Evolutionary conservation across 2,113 vertebrate species (phyloP), one percentile per base, ranked within the genome.

Genomic region (Cariama cristata): DNA sequence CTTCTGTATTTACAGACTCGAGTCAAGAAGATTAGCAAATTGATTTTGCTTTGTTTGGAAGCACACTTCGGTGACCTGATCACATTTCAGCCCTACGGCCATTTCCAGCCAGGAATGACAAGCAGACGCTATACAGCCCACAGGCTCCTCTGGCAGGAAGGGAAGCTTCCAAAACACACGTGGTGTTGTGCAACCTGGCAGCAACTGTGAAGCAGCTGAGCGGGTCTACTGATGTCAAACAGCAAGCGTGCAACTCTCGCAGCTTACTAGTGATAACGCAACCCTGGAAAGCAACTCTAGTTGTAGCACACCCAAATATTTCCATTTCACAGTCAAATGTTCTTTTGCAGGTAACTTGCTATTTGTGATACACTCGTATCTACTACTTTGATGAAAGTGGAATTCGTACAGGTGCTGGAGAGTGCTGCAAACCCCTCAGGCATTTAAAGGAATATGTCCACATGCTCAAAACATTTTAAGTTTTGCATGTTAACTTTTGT

Each of bases 71-170:
- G 53, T 72, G 64, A 69, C 53, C 76, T 28, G 45, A 49, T 66
- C 30, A 11, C 68, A 11, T 74, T 42, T 76, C 56, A 81, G 69
- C 52, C 69, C 44, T 9, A 2, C 1, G 44, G 76, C 73, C 44
- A 4, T 33, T 84, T 79, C 44, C 91, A 86, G 79, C 28, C 58
- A n/a, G 35, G 62, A 86, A 17, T 10, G 66, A 45, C 9, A 18
- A 32, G 91, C 68, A 87, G 89, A 82, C 4, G 11, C 72, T 74
- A 3, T 2, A 11, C 63, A 84, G 44, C 52, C 66, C 20, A 28
- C 21, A 18, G 42, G 17, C 35, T 86, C 42, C 73, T 68, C 44
- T 0, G 2, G 72, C 56, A 20, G 0, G 0, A 55, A n/a, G 55
- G n/a, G 69, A 42, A 67, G 55, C 86, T 81, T 55, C 79, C 58